These are phyloP conservation scores for Drosophila teissieri DNA, from an alignment of 1,140 invertebrate species.

Conservation along the genomic window DNA sequence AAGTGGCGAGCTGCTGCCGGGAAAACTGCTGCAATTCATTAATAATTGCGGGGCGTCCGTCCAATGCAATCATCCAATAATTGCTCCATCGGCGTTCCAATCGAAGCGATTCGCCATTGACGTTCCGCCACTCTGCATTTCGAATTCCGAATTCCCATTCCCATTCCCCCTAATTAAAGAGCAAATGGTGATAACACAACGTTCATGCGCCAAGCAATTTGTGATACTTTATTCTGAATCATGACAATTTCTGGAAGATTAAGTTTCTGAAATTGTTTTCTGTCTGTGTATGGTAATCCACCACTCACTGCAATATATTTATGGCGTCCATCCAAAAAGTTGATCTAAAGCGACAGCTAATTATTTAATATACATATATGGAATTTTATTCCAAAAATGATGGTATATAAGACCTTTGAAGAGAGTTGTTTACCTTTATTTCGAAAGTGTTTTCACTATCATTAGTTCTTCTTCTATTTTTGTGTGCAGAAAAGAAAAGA, in stretches of 20 bases:
- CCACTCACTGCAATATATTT: neutral
- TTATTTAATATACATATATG: neutral
- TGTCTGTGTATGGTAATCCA: neutral
- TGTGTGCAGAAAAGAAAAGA: too few relatives aligned
- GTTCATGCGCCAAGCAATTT: neutral
- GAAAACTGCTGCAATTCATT: slow-evolving; percentile 24
- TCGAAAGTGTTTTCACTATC: neutral
- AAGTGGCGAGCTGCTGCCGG: slow-evolving; percentile 3
- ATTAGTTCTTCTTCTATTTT: neutral
- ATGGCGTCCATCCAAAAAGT: neutral
- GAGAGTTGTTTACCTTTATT: too few relatives aligned
- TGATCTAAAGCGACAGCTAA: neutral
- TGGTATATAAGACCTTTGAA: neutral
- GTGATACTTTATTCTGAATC: neutral
- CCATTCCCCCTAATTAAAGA: neutral
- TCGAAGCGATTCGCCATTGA: slow-evolving; percentile 4
- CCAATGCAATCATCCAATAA: slow-evolving; percentile 25
- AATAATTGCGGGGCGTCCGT: slow-evolving; percentile 17
- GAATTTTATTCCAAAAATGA: neutral
- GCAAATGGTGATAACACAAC: neutral
- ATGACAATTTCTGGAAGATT: neutral
- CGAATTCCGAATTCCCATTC: neutral
- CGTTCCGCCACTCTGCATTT: neutral
- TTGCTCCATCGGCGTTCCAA: slow-evolving; percentile 9
- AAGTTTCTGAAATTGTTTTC: neutral